These are phyloP conservation scores for Procavia capensis DNA, from an alignment of 2,113 vertebrate genomes.

Conservation along the genomic window DNA sequence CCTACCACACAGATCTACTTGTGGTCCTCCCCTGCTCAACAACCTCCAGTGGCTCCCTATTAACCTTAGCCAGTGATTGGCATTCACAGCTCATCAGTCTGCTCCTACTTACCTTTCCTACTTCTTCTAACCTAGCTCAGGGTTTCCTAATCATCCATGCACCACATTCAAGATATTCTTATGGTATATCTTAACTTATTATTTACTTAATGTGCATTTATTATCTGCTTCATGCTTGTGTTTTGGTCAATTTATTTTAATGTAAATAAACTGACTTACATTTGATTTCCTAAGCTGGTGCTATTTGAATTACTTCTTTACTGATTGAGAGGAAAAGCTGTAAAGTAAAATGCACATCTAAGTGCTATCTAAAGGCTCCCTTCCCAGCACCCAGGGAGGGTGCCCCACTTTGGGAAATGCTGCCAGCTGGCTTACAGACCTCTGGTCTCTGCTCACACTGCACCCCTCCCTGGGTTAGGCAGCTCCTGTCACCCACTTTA, in stretches of 20 bases:
- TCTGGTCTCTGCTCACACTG: background rate
- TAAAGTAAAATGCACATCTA: background rate
- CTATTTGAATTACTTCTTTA: background rate
- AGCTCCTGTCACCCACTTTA: background rate
- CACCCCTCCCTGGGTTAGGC: fast-evolving
- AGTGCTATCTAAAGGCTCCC: background rate
- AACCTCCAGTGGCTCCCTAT: background rate
- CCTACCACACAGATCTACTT: background rate
- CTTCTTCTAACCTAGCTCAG: background rate
- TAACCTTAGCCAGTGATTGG: background rate
- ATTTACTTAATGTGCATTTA: background rate
- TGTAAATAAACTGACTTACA: background rate
- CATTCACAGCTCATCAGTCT: background rate
- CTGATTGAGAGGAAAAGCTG: background rate
- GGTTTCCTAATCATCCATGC: background rate
- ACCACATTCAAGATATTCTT: background rate
- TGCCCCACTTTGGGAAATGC: background rate
- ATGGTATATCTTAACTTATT: background rate
- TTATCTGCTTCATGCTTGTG: background rate
- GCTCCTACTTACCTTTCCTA: background rate
- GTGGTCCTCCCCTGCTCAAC: background rate
- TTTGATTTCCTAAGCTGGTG: background rate
- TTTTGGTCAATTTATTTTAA: conserved; percentile 13
- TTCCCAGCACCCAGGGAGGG: background rate
- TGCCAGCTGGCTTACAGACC: no score